Base-by-base conservation (phyloP, 1,140 invertebrate genomes). In the Nephila pilipes region DNA sequence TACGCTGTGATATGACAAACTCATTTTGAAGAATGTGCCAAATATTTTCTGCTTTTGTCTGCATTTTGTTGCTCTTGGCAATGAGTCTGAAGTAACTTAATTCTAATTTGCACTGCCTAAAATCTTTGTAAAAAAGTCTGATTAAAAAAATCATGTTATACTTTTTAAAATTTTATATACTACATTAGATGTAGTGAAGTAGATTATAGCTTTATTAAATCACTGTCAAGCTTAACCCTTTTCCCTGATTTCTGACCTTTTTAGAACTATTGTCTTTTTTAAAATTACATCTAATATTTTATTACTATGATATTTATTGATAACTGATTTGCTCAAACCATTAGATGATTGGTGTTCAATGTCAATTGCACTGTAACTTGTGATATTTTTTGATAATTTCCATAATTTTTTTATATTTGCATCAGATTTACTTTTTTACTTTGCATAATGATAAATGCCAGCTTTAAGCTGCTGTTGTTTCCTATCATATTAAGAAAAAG, bases 321-420 rank as follows among this genome's bases (percentile, higher is more conserved):
- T 14, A n/a, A 60, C 55, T 87, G 32, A 58, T 87, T 87, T 87
- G 85, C 85, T 87, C 85, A 87, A 87, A 87, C 54, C 57, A 87
- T 87, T 60, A 87, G 25, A 87, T 60, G 18, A 58, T 87, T 63
- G 36, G 29, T 38, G 25, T 38, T 87, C 85, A 87, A 87, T 63
- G 85, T 87, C 25, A 87, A 36, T 87, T 55, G 46, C 81, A 83
- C 54, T 83, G 81, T n/a, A 57, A 83, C 14, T 55, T 83, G 81
- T 83, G 81, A 83, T 83, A 83, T 75, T 32, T 29, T 75, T 75
- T 3, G 32, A 75, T 29, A 75, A 29, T 32, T 75, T 75, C 29
- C 20, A 14, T 75, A 75, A 36, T 46, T 46, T 46, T n/a, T 46
- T 46, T 46, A 18, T 75, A 75, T 29, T 29, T 75, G 18, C 20